Conservation (phyloP, 1,140 invertebrate genomes). For the Drosophila persimilis region DNA sequence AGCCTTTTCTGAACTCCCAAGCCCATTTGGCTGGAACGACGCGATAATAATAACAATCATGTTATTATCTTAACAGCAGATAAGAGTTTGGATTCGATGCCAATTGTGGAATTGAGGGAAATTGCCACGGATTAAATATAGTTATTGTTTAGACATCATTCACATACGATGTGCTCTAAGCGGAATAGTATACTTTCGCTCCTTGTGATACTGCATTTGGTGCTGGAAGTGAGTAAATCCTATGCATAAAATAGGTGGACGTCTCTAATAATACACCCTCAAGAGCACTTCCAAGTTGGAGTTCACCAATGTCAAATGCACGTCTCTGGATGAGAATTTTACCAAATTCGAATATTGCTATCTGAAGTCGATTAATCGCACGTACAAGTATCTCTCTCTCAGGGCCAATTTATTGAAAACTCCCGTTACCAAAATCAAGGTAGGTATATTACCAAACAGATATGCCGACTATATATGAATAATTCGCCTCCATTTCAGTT, state of each 20-base stretch:
- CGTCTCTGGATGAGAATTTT: background rate
- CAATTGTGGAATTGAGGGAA: too few relatives aligned
- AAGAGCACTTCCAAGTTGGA: conserved; percentile 1
- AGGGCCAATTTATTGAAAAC: background rate
- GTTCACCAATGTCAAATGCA: conserved; percentile 17
- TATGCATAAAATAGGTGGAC: too few relatives aligned
- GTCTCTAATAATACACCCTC: background rate
- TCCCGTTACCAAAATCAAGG: conserved; percentile 9
- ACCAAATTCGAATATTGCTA: conserved; percentile 19
- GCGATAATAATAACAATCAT: too few relatives aligned
- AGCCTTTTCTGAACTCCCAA: too few relatives aligned
- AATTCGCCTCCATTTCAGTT: background rate
- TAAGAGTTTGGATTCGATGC: too few relatives aligned
- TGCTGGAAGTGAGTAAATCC: background rate
- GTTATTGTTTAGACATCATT: too few relatives aligned
- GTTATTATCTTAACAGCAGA: too few relatives aligned
- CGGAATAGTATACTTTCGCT: too few relatives aligned
- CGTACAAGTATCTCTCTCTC: conserved; percentile 15
- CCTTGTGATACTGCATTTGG: too few relatives aligned
- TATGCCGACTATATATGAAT: background rate
- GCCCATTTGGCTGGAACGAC: too few relatives aligned
- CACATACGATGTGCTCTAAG: too few relatives aligned
- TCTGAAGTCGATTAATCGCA: conserved; percentile 28
- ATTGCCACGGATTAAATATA: too few relatives aligned
- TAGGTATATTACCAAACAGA: background rate